phyloP scores from a whole-genome alignment of 2,113 vertebrate species.

The Mustela lutreola region DNA sequence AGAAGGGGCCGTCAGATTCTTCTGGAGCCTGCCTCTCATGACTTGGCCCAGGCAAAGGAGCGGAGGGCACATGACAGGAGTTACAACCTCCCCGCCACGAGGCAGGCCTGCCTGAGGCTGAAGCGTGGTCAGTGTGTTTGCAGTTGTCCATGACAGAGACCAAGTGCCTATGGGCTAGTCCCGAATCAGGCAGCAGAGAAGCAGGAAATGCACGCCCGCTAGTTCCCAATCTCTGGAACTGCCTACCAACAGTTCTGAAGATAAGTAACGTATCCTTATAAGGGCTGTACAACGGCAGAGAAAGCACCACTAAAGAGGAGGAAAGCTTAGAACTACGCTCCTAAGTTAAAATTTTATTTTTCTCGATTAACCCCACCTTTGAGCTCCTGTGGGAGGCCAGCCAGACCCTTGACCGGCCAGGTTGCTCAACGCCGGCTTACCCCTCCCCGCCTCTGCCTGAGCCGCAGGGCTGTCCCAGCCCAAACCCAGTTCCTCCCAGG shows the following conservation, averaged over 20 bases:
- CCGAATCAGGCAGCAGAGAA: background rate
- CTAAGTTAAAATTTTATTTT: background rate
- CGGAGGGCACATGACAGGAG: background rate
- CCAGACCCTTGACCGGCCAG: background rate
- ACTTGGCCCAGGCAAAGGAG: background rate
- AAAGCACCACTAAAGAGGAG: background rate
- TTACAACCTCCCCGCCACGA: background rate
- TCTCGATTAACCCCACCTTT: background rate
- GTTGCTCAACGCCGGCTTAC: background rate
- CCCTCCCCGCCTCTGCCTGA: background rate
- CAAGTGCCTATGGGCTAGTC: fast-evolving
- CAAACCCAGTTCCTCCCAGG: fast-evolving
- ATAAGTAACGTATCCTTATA: background rate
- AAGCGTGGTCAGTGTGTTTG: background rate
- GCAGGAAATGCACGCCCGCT: background rate
- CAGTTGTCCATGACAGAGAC: background rate
- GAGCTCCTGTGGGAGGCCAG: background rate
- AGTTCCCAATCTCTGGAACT: background rate
- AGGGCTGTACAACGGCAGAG: background rate
- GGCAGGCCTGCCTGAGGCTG: background rate
- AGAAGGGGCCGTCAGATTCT: background rate
- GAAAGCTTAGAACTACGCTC: background rate
- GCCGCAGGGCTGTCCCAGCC: background rate
- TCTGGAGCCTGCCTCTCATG: background rate
- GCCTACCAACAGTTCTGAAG: background rate